Percentiles rank a stretch among this genome's conserved stretches.
These are phyloP conservation scores for Rhingia campestris DNA, from an alignment of 2,888 invertebrate genomes.

Conservation along the genomic window DNA sequence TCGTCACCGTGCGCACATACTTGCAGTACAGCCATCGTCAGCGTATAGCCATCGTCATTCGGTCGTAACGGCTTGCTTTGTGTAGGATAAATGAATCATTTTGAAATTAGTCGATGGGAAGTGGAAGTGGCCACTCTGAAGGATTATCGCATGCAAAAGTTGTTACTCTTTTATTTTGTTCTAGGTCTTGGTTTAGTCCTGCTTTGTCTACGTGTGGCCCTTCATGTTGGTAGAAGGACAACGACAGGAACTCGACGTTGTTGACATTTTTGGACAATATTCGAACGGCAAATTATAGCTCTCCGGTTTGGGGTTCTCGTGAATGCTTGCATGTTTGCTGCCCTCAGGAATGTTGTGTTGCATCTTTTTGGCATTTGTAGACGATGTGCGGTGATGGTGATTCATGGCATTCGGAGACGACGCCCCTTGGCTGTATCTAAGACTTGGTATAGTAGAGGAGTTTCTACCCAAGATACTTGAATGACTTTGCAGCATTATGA, in stretches of 20 bases:
- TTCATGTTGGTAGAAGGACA: slow-evolving; percentile 44
- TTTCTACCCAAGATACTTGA: slow-evolving; percentile 1
- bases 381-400: slow-evolving; percentile 42
- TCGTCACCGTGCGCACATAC: slow-evolving; percentile 23
- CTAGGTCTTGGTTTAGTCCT: slow-evolving; percentile 7
- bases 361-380: slow-evolving; percentile 45
- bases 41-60: background rate
- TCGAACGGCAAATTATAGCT: slow-evolving; percentile 69
- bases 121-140: slow-evolving; percentile 67
- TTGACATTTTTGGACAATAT: slow-evolving; percentile 73
- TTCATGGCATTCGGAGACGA: slow-evolving; percentile 60
- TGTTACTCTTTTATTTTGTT: slow-evolving; percentile 55
- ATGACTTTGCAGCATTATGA: slow-evolving; percentile 48
- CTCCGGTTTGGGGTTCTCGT: slow-evolving; percentile 39
- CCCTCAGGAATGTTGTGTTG: slow-evolving; percentile 59
- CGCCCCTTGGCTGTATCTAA: slow-evolving; percentile 37
- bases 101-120: slow-evolving; percentile 72
- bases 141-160: slow-evolving; percentile 70
- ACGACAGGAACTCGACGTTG: slow-evolving; percentile 51
- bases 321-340: slow-evolving; percentile 67
- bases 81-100: slow-evolving; percentile 65
- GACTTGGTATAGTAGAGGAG: slow-evolving; percentile 20
- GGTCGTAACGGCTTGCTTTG: slow-evolving; percentile 51
- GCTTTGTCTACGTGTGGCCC: background rate
- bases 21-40: background rate